A percentile compares a stretch with the other conserved stretches of the same genome.
Conservation (phyloP, 2,113 vertebrate genomes). For the Gnathonemus longibarbis region DNA sequence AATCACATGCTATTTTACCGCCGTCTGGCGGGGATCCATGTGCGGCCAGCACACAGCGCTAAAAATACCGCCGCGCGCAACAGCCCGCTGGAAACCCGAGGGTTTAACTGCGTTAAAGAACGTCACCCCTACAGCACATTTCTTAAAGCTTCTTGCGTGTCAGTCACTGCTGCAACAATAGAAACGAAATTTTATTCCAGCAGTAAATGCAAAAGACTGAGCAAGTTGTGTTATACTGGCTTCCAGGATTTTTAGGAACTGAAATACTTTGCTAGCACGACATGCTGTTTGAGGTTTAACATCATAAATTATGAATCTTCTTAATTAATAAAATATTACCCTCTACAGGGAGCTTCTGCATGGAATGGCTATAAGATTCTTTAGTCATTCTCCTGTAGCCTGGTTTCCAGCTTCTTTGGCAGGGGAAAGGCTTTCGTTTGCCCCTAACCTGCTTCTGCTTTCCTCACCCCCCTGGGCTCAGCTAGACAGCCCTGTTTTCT, state of each 20-base stretch:
- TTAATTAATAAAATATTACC: background rate
- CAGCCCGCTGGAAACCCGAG: background rate
- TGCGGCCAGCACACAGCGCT: conserved; percentile 43
- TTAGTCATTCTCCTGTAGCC: background rate
- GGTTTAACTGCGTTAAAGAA: background rate
- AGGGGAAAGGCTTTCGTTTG: background rate
- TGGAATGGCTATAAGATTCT: background rate
- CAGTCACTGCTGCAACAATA: background rate
- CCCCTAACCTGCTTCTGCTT: background rate
- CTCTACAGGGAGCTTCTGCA: background rate
- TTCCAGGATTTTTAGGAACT: background rate
- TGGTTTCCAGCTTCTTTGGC: background rate
- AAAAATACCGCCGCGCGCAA: conserved; percentile 47
- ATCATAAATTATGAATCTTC: background rate
- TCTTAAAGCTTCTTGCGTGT: background rate
- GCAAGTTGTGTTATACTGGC: background rate
- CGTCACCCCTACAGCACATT: background rate
- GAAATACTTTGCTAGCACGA: background rate
- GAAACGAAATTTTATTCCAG: background rate
- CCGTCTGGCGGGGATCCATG: conserved; percentile 47
- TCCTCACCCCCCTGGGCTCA: background rate
- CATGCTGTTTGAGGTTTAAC: background rate
- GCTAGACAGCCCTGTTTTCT: background rate
- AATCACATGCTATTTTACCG: conserved; percentile 58
- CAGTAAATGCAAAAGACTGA: background rate